Conservation (phyloP, 2,797 vertebrate species). For the Oceanodroma leucorhoa region DNA sequence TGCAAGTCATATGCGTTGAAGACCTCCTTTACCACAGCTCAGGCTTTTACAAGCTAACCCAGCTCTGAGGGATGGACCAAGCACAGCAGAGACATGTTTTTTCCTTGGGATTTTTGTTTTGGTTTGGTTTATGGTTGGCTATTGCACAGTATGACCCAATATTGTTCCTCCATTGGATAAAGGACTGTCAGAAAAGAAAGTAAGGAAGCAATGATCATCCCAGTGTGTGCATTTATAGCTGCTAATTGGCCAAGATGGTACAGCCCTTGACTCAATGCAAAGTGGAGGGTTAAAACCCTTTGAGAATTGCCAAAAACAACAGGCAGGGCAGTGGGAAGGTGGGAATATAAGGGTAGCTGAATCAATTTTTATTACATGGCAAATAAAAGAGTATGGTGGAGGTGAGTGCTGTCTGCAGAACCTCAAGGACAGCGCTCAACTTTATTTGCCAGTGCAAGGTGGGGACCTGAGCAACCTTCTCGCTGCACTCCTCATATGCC, state of each 20-base stretch:
- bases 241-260: not conserved
- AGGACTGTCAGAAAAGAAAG: not conserved
- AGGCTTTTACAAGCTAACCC: not conserved
- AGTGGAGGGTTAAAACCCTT: not conserved
- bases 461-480: not conserved
- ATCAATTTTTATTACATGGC: not conserved
- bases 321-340: rapidly evolving
- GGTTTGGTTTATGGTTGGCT: not conserved
- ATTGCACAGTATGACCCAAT: not conserved
- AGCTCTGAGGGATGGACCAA: not conserved
- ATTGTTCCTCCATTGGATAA: not conserved
- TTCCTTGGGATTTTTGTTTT: not conserved
- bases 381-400: not conserved
- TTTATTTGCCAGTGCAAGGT: not conserved
- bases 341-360: not conserved
- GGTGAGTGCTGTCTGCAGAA: not conserved
- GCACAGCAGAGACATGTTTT: rapidly evolving
- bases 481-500: not conserved
- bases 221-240: not conserved
- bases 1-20: not conserved
- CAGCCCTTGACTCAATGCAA: not conserved
- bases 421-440: not conserved
- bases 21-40: not conserved
- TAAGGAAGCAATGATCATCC: not conserved
- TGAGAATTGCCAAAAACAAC: not conserved